These are phyloP conservation scores for Enteromius mattozi DNA, from an alignment of 2,797 vertebrate genomes.

Conservation along the genomic window DNA sequence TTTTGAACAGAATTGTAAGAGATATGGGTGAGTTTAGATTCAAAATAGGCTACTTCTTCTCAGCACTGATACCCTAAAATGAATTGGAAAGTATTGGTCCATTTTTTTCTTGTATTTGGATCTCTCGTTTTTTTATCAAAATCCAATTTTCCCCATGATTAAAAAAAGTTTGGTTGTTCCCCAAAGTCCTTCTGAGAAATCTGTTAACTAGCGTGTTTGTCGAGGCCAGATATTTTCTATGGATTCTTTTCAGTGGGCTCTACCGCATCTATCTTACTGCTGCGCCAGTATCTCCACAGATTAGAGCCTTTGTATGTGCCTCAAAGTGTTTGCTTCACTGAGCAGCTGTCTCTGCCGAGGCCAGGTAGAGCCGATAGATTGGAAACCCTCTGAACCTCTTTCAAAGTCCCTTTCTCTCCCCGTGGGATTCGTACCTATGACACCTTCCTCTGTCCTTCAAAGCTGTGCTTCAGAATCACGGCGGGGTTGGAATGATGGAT, in stretches of 20 bases:
- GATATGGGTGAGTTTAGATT: not conserved
- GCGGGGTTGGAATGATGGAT: slow-evolving; percentile 51
- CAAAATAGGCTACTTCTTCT: not conserved
- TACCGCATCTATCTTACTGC: slow-evolving; percentile 28
- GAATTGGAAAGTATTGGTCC: slow-evolving; percentile 24
- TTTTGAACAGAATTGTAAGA: not conserved
- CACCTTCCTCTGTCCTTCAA: slow-evolving; percentile 45
- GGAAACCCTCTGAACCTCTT: slow-evolving; percentile 49
- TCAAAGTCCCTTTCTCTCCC: slow-evolving; percentile 43
- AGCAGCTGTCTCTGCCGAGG: slow-evolving; percentile 47
- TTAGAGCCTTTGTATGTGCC: slow-evolving; percentile 49
- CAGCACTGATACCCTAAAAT: not conserved
- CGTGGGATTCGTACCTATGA: slow-evolving; percentile 32
- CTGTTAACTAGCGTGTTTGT: slow-evolving; percentile 16
- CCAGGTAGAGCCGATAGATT: slow-evolving; percentile 50
- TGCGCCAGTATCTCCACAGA: slow-evolving; percentile 49
- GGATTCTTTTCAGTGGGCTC: slow-evolving; percentile 39
- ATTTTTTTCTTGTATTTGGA: slow-evolving; percentile 23
- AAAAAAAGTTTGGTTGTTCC: slow-evolving; percentile 45
- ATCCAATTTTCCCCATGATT: slow-evolving; percentile 47
- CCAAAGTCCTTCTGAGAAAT: slow-evolving; percentile 46
- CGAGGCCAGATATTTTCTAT: slow-evolving; percentile 31
- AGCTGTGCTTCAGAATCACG: slow-evolving; percentile 46
- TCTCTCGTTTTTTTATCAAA: slow-evolving; percentile 17
- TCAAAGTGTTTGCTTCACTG: slow-evolving; percentile 48